Base-by-base conservation (phyloP, 2,888 invertebrate species). In the Agapostemon virescens region DNA sequence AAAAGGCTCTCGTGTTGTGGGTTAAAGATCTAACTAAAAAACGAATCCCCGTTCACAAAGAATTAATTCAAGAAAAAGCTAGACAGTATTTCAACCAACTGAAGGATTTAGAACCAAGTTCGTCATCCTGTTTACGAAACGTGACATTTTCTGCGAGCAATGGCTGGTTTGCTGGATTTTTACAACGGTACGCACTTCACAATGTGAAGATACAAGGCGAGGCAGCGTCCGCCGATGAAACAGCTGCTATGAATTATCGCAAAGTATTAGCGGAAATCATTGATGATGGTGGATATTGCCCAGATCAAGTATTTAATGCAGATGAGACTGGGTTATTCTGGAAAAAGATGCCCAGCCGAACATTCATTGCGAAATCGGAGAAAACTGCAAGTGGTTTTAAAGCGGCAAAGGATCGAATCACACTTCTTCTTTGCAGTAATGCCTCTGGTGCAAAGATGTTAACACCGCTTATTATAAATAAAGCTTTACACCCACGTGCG, bases 301-400 rank as follows among this genome's bases (percentile, higher is more conserved):
- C 88, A 70, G 77, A 83, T 69, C 86, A 85, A 74, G 80, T 85
- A 75, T 87, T 87, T 74, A 87, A 86, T 74, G 81, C 78, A 74
- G 81, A 85, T 72, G 86, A 88, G 45, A 87, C 83, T 52, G 85
- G 79, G 49, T 74, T 87, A 66, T 84, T 82, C 36, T 87, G 85
- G 81, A 86, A 88, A 82, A 86, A 83, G 68, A 84, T 88, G 84
- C 82, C 84, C 40, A 81, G 68, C 20, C 80, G 82, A 55, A 91
- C 91, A n/a, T 91, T 86, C 79, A 80, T 90, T 30, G 81, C 89
- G 7, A 87, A 89, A 76, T 84, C 88, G 1, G 87, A 91, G 71
- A 90, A 90, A 82, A 81, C 82, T 76, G 79, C 88, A 85, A 81
- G 88, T 73, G 87, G 86, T 73, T 83, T 82, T 67, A 87, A 87